These are phyloP conservation scores for Hyla sarda DNA, from an alignment of 2,113 vertebrate species.

Conservation along the genomic window DNA sequence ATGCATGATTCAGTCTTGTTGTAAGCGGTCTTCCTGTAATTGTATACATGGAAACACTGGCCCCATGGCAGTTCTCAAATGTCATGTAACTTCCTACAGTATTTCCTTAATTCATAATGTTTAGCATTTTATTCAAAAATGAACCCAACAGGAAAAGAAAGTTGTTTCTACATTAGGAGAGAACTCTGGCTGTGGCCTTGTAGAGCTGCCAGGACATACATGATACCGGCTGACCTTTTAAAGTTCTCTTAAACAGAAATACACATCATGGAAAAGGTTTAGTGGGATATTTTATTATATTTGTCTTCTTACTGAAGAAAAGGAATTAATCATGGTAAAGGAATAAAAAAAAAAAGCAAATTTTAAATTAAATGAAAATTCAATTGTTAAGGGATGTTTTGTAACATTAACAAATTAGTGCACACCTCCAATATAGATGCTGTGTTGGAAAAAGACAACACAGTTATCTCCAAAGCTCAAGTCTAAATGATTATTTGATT, in stretches of 20 bases:
- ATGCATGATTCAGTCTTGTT: conserved; percentile 3
- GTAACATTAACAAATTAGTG: too few relatives aligned
- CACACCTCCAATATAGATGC: too few relatives aligned
- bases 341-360: too few relatives aligned
- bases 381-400: too few relatives aligned
- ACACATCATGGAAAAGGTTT: neutral
- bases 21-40: conserved; percentile 47
- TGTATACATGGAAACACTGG: conserved; percentile 46
- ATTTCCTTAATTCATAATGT: conserved; percentile 49
- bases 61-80: conserved; percentile 54
- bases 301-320: neutral
- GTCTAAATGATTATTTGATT: too few relatives aligned
- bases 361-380: too few relatives aligned
- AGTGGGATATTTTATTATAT: neutral
- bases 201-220: conserved; percentile 42
- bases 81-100: conserved; percentile 53
- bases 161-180: conserved; percentile 56
- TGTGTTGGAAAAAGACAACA: too few relatives aligned
- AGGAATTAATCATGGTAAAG: too few relatives aligned
- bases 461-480: too few relatives aligned
- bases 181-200: conserved; percentile 56
- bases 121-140: conserved; percentile 51
- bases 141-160: conserved; percentile 64
- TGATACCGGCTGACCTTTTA: neutral
- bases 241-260: neutral